These are phyloP conservation scores for Nesidiocoris tenuis DNA, from an alignment of 2,888 invertebrate species.

Conservation along the genomic window DNA sequence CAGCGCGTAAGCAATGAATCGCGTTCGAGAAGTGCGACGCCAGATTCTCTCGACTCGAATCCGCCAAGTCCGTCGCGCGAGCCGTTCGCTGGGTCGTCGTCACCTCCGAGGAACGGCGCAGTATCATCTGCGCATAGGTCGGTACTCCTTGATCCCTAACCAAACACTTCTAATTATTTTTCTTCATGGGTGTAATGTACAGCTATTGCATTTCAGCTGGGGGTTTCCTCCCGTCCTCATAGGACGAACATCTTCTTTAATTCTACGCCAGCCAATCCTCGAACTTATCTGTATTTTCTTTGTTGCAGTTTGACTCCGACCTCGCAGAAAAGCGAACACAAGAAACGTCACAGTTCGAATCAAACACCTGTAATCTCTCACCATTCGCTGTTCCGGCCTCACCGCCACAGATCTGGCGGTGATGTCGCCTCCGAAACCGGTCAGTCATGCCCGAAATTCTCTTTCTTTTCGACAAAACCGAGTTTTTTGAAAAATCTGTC, in stretches of 20 bases:
- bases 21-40: slow-evolving; percentile 82
- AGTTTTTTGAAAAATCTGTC: too few species aligned
- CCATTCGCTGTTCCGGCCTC: slow-evolving; percentile 65
- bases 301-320: background rate
- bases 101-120: slow-evolving; percentile 29
- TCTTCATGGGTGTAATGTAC: too few species aligned
- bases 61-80: slow-evolving; percentile 56
- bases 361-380: slow-evolving; percentile 55
- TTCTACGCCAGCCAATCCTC: too few species aligned
- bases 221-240: too few species aligned
- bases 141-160: too few species aligned
- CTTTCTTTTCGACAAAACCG: too few species aligned
- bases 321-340: slow-evolving; percentile 16
- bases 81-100: slow-evolving; percentile 29
- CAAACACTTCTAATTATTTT: too few species aligned
- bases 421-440: slow-evolving; percentile 67
- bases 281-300: too few species aligned
- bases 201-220: too few species aligned
- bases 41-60: slow-evolving; percentile 81
- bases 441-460: slow-evolving; percentile 51
- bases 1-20: slow-evolving; percentile 79
- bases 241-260: too few species aligned
- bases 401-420: slow-evolving; percentile 61
- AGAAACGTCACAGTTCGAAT: slow-evolving; percentile 52
- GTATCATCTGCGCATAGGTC: too few species aligned